phyloP scores from a whole-genome alignment of 2,888 invertebrate species.

The Ctenicera cuprea region DNA sequence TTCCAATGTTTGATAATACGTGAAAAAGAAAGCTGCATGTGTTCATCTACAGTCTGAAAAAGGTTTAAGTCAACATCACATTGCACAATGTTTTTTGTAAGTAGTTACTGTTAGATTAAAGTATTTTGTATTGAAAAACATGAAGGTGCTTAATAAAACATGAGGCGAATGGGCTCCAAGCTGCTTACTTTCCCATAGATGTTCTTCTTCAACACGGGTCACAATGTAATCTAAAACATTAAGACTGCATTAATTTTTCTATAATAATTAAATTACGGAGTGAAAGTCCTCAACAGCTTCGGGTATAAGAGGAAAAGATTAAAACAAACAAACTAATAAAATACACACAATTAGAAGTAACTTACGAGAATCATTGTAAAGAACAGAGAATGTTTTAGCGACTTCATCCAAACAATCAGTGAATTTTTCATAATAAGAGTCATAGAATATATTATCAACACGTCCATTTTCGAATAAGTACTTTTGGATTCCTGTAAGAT shows the following conservation, averaged over 20 bases:
- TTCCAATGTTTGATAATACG: slow-evolving; percentile 98
- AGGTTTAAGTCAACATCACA: too few species aligned
- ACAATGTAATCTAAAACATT: slow-evolving; percentile 92
- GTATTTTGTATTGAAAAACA: slow-evolving; percentile 98
- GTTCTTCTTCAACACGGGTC: slow-evolving; percentile 95
- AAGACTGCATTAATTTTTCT: too few species aligned
- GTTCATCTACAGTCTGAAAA: slow-evolving; percentile 95
- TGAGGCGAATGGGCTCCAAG: slow-evolving; percentile 96
- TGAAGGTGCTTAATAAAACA: slow-evolving; percentile 92
- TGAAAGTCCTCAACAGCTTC: too few species aligned
- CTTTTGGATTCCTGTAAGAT: slow-evolving; percentile 87
- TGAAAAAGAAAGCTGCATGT: slow-evolving; percentile 94
- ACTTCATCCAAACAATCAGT: slow-evolving; percentile 94
- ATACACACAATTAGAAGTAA: slow-evolving; percentile 60
- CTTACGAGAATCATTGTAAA: slow-evolving; percentile 90
- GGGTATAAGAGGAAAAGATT: too few species aligned
- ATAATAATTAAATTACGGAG: too few species aligned
- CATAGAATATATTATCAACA: slow-evolving; percentile 97
- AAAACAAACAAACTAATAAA: too few species aligned
- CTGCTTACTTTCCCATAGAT: slow-evolving; percentile 97
- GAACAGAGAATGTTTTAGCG: slow-evolving; percentile 87
- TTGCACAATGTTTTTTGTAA: slow-evolving; percentile 4
- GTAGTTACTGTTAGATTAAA: slow-evolving; percentile 91
- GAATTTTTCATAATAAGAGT: slow-evolving; percentile 93
- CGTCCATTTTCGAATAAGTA: slow-evolving; percentile 95